Evolutionary conservation across 1,140 invertebrate species (phyloP), one percentile per base, ranked within the genome.

Genomic region (Hetaerina americana): DNA sequence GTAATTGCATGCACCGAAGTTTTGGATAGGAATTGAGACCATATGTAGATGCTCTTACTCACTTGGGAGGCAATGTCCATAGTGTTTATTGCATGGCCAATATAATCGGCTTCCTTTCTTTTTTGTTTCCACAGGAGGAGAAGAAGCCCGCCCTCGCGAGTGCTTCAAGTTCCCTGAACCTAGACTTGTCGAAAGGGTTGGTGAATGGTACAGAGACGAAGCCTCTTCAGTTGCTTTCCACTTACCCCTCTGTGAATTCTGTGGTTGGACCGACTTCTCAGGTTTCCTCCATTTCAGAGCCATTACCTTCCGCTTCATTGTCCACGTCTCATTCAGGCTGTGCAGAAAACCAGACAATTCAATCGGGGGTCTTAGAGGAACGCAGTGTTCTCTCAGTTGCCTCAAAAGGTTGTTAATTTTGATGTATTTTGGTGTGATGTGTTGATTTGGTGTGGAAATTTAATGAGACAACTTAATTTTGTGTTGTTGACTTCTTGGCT

Each of bases 241-340:
- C 79, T 8, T 83, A 81, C 72, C 82, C 81, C 73, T 81, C 79
- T 72, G 75, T 80, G 71, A 81, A 80, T 75, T 80, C 76, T 72
- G 73, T 78, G 72, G 76, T 79, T 73, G 74, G 78, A 66, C 22
- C 40, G 15, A 57, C 40, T 5, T 57, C 40, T 3, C 10, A 12
- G 1, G 40, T 57, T 2, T 57, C 40, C 22, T 57, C 40, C 18
- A 40, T 40, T 3, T 57, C 40, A 18, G 40, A 10, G 2, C 22
- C 40, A 18, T n/a, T n/a, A n/a, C 15, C 15, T 57, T 12, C 40
- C 2, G 40, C 40, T 18, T 57, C 40, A 3, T 57, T n/a, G 22
- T 12, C 40, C 22, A n/a, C 40, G 2, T 3, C 40, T n/a, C 40
- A 57, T 57, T 2, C 22, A 57, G 40, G 40, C 40, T 57, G 2